These are phyloP conservation scores for Aegotheles bennettii DNA, from an alignment of 2,113 vertebrate genomes.

Conservation along the genomic window DNA sequence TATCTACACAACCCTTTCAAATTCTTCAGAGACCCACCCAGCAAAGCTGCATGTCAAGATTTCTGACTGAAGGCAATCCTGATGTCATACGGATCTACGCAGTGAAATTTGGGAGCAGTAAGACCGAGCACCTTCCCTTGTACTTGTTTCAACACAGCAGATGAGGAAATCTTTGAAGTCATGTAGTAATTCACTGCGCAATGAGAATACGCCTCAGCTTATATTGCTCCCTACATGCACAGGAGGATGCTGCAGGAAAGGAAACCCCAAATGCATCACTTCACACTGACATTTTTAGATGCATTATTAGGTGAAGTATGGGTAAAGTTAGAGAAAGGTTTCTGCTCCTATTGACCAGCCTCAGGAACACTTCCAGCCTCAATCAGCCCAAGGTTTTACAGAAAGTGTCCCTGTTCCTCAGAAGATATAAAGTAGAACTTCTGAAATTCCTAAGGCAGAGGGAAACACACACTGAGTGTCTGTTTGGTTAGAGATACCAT, in stretches of 20 bases:
- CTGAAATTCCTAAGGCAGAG: background rate
- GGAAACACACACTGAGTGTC: background rate
- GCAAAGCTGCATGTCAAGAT: constrained; percentile 76
- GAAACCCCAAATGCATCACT: background rate
- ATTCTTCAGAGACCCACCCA: constrained; percentile 83
- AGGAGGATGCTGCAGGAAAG: background rate
- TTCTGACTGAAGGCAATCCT: constrained; percentile 69
- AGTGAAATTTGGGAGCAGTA: constrained; percentile 40
- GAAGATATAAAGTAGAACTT: background rate
- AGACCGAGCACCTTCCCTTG: background rate
- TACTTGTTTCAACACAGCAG: constrained; percentile 47
- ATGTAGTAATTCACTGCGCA: background rate
- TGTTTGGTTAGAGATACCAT: background rate
- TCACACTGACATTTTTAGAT: no score
- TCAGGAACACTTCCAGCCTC: background rate
- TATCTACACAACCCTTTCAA: constrained; percentile 61
- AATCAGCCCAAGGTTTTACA: background rate
- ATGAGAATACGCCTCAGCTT: background rate
- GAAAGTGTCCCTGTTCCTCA: background rate
- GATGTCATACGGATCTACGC: constrained; percentile 37
- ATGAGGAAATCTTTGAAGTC: constrained; percentile 8
- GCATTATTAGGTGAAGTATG: background rate
- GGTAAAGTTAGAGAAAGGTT: background rate
- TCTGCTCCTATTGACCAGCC: background rate
- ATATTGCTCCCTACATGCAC: background rate